These are phyloP conservation scores for Apogon talboti DNA, from an alignment of 2,797 vertebrate species.

Conservation along the genomic window DNA sequence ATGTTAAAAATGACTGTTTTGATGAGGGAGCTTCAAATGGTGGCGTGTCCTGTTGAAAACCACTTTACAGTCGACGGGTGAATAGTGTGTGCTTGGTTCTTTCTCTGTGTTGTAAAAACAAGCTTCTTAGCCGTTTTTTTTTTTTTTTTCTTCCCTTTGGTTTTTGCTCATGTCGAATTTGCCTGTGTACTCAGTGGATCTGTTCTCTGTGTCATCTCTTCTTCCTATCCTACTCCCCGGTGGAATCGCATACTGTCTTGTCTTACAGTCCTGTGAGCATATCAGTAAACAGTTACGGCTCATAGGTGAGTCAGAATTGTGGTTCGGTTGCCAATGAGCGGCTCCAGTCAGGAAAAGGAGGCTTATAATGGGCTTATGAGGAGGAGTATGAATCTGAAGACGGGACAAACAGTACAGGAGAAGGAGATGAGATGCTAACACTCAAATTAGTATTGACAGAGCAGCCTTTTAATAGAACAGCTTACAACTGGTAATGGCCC, in stretches of 20 bases:
- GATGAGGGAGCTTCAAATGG: constrained; percentile 24
- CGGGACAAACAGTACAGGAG: constrained; percentile 48
- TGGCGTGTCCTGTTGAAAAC: constrained; percentile 29
- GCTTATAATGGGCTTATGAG: constrained; percentile 58
- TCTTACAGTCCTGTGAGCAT: constrained; percentile 28
- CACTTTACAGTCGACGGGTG: constrained; percentile 28
- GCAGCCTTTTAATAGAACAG: constrained; percentile 51
- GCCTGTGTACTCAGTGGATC: not conserved
- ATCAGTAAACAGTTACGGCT: constrained; percentile 50
- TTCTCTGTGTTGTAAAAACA: constrained; percentile 31
- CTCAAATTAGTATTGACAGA: constrained; percentile 50
- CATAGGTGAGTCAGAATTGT: constrained; percentile 61
- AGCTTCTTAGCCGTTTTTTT: constrained; percentile 7
- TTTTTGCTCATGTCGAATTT: constrained; percentile 18
- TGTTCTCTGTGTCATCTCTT: not conserved
- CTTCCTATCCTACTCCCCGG: not conserved
- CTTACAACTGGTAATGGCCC: constrained; percentile 47
- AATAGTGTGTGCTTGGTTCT: constrained; percentile 16
- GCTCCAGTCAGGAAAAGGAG: constrained; percentile 37
- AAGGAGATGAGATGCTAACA: constrained; percentile 32
- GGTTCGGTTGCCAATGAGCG: constrained; percentile 42
- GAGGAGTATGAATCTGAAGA: constrained; percentile 54
- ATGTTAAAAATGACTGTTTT: constrained; percentile 21
- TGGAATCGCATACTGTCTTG: constrained; percentile 37
- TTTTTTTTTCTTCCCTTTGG: constrained; percentile 11